Evolutionary conservation across 2,113 vertebrate species (phyloP).

Genomic region (Felis catus): DNA sequence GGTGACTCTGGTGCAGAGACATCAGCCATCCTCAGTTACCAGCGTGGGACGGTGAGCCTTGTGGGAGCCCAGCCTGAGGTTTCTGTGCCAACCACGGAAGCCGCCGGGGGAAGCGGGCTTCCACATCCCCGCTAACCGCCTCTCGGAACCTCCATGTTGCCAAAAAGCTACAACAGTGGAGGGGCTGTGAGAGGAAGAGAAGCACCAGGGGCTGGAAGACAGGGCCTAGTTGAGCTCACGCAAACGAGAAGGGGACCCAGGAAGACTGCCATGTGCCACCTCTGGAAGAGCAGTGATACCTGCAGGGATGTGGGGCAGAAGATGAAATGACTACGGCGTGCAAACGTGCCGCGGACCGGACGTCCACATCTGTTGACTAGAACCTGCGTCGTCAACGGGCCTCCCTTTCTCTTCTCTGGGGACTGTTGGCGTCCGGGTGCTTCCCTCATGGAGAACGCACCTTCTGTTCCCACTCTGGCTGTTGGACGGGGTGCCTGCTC

Average conservation of each 20-base stretch:
- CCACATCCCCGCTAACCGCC: not conserved
- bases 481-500: not conserved
- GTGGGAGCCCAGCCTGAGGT: not conserved
- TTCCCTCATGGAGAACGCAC: not conserved
- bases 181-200: too few relatives aligned
- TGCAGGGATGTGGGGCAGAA: accelerated
- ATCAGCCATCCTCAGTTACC: not conserved
- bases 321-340: accelerated
- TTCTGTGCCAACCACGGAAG: not conserved
- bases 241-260: not conserved
- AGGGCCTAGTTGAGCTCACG: accelerated
- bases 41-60: not conserved
- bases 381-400: not conserved
- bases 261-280: accelerated
- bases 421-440: not conserved
- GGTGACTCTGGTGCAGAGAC: accelerated
- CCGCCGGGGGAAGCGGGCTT: accelerated
- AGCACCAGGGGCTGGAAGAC: accelerated
- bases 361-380: not conserved
- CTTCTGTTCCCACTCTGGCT: not conserved
- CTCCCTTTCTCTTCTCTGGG: not conserved
- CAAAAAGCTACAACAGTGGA: accelerated
- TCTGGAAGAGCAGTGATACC: accelerated
- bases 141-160: not conserved
- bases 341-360: not conserved